Percentiles rank a stretch among this genome's conserved stretches.
Evolutionary conservation across 2,113 vertebrate species (phyloP).

Genomic region (Spilogale gracilis): DNA sequence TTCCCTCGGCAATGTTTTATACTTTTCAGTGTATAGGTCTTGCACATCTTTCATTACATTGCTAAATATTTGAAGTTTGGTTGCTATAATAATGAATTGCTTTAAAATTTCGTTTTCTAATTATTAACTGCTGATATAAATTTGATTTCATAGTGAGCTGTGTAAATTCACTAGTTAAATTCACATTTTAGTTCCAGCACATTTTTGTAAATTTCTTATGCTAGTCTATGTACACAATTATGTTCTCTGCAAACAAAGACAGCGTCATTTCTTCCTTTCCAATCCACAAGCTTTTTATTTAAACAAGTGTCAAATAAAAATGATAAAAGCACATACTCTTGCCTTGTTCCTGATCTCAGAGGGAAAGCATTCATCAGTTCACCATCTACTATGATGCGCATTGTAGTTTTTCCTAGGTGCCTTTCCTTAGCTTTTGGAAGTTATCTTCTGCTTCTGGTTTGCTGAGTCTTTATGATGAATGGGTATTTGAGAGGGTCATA

Average conservation of each 20-base stretch:
- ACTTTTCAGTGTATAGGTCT: neutral
- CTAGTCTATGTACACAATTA: neutral
- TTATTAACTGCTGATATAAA: neutral
- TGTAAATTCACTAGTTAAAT: neutral
- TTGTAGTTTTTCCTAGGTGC: neutral
- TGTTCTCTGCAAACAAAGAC: neutral
- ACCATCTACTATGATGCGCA: neutral
- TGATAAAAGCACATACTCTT: neutral
- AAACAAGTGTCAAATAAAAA: neutral
- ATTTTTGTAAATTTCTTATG: neutral
- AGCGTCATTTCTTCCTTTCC: neutral
- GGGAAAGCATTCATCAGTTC: neutral
- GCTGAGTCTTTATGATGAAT: neutral
- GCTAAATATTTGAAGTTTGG: neutral
- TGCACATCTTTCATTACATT: neutral
- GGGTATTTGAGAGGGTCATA: neutral
- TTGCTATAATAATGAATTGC: neutral
- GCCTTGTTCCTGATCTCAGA: neutral
- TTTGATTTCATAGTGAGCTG: neutral
- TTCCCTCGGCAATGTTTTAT: neutral
- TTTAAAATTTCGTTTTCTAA: neutral
- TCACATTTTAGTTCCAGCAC: neutral
- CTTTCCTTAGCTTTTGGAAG: neutral
- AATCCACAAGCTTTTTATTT: neutral
- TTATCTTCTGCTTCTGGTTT: neutral